Percentiles rank a stretch among this genome's conserved stretches.
Evolutionary conservation across 2,113 vertebrate genomes (phyloP).

Genomic region (Empidonax alnorum): DNA sequence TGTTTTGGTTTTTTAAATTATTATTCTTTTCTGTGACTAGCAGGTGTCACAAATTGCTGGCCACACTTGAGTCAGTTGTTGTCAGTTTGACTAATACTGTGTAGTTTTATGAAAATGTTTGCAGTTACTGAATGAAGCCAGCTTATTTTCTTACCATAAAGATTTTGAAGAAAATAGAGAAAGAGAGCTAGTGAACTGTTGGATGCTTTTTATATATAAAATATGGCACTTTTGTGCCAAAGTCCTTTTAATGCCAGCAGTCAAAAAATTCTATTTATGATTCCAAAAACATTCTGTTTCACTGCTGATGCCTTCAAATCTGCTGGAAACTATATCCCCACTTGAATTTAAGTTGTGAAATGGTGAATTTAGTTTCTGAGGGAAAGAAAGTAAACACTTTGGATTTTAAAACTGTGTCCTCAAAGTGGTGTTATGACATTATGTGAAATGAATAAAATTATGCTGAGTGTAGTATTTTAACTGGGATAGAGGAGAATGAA

Average conservation of each 20-base stretch:
- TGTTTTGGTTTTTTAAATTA: background rate
- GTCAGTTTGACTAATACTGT: constrained; percentile 10
- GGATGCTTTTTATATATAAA: background rate
- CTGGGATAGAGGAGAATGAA: background rate
- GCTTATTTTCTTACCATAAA: background rate
- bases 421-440: background rate
- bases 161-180: constrained; percentile 9
- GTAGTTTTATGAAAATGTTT: constrained; percentile 14
- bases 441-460: background rate
- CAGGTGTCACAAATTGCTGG: background rate
- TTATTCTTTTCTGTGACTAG: background rate
- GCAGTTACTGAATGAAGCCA: background rate
- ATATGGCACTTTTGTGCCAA: background rate
- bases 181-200: background rate
- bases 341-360: constrained; percentile 1
- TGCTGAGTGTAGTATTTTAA: background rate
- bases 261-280: background rate
- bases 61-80: background rate
- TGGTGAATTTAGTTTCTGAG: background rate
- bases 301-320: background rate
- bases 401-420: background rate
- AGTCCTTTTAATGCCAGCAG: background rate
- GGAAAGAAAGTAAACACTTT: background rate
- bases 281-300: background rate
- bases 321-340: background rate